Conservation (phyloP, 1,140 invertebrate species). For the Drosophila novamexicana region DNA sequence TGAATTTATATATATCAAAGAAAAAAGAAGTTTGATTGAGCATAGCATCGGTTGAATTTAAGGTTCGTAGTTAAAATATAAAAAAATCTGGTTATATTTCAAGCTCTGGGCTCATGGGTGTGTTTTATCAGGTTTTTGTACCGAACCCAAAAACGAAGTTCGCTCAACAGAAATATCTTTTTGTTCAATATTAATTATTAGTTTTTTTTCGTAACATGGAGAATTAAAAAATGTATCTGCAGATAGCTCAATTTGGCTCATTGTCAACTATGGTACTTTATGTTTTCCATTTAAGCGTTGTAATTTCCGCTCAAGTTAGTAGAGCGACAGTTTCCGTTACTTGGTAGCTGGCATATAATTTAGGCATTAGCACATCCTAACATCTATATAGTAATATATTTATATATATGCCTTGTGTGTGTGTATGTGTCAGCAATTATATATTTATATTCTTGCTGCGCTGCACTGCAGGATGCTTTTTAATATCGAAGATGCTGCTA, state of each 20-base stretch:
- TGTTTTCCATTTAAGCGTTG: constrained; percentile 77
- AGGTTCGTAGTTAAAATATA: too few species aligned
- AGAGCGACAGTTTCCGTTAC: constrained; percentile 73
- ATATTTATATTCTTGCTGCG: constrained; percentile 47
- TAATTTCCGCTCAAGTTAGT: constrained; percentile 78
- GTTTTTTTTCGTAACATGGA: too few species aligned
- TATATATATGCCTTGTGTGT: constrained; percentile 16
- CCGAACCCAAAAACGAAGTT: too few species aligned
- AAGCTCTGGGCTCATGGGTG: too few species aligned
- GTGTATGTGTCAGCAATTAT: constrained; percentile 14
- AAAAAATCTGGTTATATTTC: too few species aligned
- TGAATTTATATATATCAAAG: too few species aligned
- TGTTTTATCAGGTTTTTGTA: too few species aligned
- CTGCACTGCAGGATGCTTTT: constrained; percentile 65
- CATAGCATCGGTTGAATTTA: too few species aligned
- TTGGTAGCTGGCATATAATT: constrained; percentile 72
- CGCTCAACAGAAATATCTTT: too few species aligned
- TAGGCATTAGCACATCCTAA: constrained; percentile 68
- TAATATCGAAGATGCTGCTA: constrained; percentile 51
- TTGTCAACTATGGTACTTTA: constrained; percentile 49
- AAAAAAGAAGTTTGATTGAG: too few species aligned
- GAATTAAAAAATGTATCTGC: not conserved
- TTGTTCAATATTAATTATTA: too few species aligned
- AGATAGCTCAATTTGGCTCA: not conserved
- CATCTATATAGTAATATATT: constrained; percentile 9